Conservation (phyloP, 2,113 vertebrate genomes). For the Mormyrus lacerda region DNA sequence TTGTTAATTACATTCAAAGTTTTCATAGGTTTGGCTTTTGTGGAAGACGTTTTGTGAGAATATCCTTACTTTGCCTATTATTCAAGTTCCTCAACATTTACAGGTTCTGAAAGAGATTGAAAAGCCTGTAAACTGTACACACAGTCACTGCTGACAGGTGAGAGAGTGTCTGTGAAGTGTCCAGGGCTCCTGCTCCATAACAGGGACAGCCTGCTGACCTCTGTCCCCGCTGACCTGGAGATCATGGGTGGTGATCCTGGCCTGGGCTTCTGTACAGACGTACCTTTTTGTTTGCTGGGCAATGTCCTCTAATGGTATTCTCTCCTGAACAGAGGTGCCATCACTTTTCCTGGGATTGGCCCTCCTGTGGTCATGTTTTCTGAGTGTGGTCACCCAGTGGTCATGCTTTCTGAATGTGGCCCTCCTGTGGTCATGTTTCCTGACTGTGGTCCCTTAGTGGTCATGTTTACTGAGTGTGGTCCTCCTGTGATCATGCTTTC, state of each 20-base stretch:
- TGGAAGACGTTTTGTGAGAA: no score
- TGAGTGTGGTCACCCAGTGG: neutral
- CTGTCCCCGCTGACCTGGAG: neutral
- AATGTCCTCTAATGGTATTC: no score
- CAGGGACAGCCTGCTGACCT: neutral
- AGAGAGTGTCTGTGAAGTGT: neutral
- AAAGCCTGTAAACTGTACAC: no score
- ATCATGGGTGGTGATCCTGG: neutral
- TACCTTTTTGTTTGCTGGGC: neutral
- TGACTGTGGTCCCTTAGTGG: neutral
- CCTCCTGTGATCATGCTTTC: neutral
- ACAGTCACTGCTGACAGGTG: no score
- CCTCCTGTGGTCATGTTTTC: neutral
- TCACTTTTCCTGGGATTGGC: neutral
- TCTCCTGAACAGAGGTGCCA: no score
- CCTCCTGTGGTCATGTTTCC: neutral
- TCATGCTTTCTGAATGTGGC: neutral
- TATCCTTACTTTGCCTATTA: no score
- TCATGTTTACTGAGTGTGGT: no score
- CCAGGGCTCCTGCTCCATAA: neutral
- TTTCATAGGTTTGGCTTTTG: neutral
- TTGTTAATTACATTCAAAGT: neutral
- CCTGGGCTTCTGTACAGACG: neutral
- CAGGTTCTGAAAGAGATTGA: no score
- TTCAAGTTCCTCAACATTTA: no score